Evolutionary conservation across 2,113 vertebrate species (phyloP).

Genomic region (Cyrtonyx montezumae): DNA sequence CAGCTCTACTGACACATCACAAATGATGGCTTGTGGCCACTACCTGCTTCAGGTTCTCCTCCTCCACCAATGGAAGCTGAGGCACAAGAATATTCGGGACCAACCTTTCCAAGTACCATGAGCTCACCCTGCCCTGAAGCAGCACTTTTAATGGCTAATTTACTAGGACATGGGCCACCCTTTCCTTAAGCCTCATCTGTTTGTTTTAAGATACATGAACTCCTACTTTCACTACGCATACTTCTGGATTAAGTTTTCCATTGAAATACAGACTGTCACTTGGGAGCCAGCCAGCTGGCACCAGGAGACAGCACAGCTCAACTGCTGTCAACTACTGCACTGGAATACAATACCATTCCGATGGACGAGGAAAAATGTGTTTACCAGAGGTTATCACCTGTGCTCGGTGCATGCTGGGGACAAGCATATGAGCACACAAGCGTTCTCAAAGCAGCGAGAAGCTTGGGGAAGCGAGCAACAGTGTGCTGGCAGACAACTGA

Average conservation of each 20-base stretch:
- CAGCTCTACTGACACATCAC: not conserved
- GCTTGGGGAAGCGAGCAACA: not conserved
- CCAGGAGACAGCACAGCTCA: not conserved
- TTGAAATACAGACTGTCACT: not conserved
- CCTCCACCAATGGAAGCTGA: not conserved
- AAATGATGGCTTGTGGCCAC: not conserved
- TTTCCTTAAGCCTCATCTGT: not conserved
- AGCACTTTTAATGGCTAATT: not conserved
- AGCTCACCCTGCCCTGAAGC: not conserved
- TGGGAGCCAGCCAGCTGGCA: slow-evolving; percentile 20
- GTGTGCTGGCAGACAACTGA: not conserved
- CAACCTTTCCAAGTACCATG: not conserved
- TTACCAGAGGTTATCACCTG: slow-evolving; percentile 13
- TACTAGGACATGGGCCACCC: not conserved
- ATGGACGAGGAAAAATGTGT: not conserved
- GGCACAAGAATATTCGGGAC: not conserved
- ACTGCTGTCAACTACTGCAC: slow-evolving; percentile 17
- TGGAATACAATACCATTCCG: not conserved
- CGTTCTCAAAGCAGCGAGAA: not conserved
- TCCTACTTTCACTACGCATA: not conserved
- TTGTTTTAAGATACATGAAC: not conserved
- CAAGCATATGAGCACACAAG: not conserved
- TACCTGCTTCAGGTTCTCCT: not conserved
- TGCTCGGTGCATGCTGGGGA: not conserved
- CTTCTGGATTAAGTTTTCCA: not conserved